Base-by-base conservation (phyloP, 2,797 vertebrate genomes). In the Lagodon rhomboides region DNA sequence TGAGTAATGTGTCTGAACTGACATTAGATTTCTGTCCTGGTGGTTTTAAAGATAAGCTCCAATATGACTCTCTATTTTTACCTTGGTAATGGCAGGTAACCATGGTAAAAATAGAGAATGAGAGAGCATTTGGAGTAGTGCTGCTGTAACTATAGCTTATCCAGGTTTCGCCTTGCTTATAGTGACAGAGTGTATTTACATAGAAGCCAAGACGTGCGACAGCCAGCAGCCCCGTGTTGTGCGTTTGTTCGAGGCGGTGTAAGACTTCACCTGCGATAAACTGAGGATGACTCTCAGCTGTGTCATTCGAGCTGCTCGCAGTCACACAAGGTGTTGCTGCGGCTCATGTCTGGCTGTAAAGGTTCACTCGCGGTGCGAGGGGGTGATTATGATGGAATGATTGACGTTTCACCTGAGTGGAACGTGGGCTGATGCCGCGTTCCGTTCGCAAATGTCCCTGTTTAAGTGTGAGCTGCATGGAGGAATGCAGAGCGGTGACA, bases 391-490 rank as follows among this genome's bases (percentile, higher is more conserved):
- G 65, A 88, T 51, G 65, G 73, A 64, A 43, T 87, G 86, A 89
- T 86, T 80, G 88, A 92, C 67, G 53, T 72, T 73, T 83, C 67
- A 85, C 84, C 85, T 81, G 72, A 82, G 77, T 18, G 13, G 70
- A 67, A 75, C 46, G 27, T 56, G 61, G 67, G 73, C 80, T 71
- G 79, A 75, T 49, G 82, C 77, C 70, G 12, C 63, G 60, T 73
- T 73, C 61, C 82, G 30, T 85, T 71, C 63, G 63, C 79, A 62
- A 7, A 13, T 49, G 75, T 83, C 75, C 55, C 72, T 66, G 86
- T 89, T 86, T 85, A 87, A 81, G 85, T 69, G 80, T 78, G 84
- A 80, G 86, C 82, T 79, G 72, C 82, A 69, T 27, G 47, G 82
- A 84, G 75, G 80, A 85, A 71, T 60, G 63, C 85, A 74, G 80